A percentile compares a stretch with the other conserved stretches of the same genome.
phyloP scores from a whole-genome alignment of 2,797 vertebrate species.

The Crax fasciolata region DNA sequence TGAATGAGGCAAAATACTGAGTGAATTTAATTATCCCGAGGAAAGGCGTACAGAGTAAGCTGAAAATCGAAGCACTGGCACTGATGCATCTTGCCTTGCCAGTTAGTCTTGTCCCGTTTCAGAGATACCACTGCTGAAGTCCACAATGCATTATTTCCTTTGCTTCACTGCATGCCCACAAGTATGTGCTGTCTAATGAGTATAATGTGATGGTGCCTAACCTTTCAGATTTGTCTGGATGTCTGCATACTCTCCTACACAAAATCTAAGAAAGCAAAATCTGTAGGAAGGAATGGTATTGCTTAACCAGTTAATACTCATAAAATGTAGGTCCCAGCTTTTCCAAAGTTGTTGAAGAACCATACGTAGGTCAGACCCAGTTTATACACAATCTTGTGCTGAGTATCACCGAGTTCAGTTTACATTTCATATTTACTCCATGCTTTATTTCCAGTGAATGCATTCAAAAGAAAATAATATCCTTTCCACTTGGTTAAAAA shows the following conservation, averaged over 20 bases:
- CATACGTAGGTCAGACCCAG: background rate
- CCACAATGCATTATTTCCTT: background rate
- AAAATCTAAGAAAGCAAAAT: background rate
- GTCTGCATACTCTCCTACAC: background rate
- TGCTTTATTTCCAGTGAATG: background rate
- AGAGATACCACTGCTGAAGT: background rate
- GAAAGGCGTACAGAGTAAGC: background rate
- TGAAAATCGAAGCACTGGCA: background rate
- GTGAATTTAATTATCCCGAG: background rate
- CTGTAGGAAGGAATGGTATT: background rate
- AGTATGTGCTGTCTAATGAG: background rate
- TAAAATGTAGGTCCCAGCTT: background rate
- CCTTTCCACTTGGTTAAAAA: background rate
- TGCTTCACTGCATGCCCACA: background rate
- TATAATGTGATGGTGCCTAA: background rate
- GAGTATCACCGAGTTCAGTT: background rate
- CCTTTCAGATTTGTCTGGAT: background rate
- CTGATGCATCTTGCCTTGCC: background rate
- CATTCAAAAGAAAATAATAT: background rate
- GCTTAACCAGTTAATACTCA: background rate
- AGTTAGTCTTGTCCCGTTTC: background rate
- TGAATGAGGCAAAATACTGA: background rate
- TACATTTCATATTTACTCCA: background rate
- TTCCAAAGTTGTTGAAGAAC: background rate
- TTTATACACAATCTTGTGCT: background rate